These are phyloP conservation scores for Mastomys natalensis DNA, from an alignment of 2,113 vertebrate genomes.

Conservation along the genomic window DNA sequence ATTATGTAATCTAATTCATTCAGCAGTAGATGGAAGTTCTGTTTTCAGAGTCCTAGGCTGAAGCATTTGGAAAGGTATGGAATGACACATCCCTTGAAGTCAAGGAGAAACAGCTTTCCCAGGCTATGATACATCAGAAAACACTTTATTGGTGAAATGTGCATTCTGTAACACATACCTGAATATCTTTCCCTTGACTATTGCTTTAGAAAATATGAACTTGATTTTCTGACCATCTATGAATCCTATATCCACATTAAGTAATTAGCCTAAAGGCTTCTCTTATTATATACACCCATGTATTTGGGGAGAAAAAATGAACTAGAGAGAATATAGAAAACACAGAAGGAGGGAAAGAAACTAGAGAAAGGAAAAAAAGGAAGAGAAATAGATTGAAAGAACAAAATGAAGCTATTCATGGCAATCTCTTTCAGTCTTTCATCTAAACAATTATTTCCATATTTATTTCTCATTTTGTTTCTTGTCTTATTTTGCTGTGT, in stretches of 20 bases:
- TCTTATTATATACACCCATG: too few relatives aligned
- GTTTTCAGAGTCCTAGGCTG: not conserved
- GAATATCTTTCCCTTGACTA: not conserved
- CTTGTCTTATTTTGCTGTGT: slow-evolving; percentile 48
- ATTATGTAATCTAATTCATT: not conserved
- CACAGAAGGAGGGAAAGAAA: rapidly evolving
- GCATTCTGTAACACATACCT: not conserved
- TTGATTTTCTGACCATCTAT: not conserved
- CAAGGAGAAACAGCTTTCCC: not conserved
- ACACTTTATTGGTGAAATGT: rapidly evolving
- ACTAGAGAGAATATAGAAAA: not conserved
- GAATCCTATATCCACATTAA: not conserved
- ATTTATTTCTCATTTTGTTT: slow-evolving; percentile 49
- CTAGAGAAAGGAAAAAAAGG: rapidly evolving
- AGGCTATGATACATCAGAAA: not conserved
- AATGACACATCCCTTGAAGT: not conserved
- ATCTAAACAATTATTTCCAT: slow-evolving; percentile 29
- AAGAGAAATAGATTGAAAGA: not conserved
- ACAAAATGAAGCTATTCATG: not conserved
- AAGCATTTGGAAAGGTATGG: not conserved
- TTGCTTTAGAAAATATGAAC: not conserved
- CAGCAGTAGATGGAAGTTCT: not conserved
- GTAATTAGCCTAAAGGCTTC: not conserved
- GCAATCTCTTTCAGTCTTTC: not conserved
- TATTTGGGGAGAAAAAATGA: not conserved